Evolutionary conservation across 2,797 vertebrate species (phyloP).

Genomic region (Coracias cyanogaster): DNA sequence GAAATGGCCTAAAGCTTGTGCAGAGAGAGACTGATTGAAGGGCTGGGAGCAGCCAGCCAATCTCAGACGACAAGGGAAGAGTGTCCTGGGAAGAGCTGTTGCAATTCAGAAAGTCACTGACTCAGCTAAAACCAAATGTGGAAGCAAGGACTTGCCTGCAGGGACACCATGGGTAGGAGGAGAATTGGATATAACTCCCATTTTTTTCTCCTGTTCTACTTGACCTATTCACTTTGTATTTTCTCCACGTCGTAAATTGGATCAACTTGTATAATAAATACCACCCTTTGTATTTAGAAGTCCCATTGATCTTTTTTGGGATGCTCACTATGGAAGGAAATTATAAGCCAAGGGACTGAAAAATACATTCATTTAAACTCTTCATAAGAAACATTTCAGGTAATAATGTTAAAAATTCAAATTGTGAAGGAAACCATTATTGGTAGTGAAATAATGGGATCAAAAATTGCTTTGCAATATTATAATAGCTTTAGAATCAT

Average conservation of each 20-base stretch:
- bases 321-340: neutral
- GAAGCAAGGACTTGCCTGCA: neutral
- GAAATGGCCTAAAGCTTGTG: neutral
- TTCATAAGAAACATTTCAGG: neutral
- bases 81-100: neutral
- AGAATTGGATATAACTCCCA: neutral
- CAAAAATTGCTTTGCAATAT: neutral
- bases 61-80: neutral
- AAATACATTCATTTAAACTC: neutral
- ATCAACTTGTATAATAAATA: neutral
- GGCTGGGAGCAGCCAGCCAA: neutral
- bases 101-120: neutral
- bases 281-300: neutral
- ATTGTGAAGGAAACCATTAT: neutral
- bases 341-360: neutral
- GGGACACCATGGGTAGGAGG: neutral
- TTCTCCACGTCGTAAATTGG: neutral
- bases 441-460: neutral
- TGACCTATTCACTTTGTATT: neutral
- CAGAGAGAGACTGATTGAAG: neutral
- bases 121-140: neutral
- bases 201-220: neutral
- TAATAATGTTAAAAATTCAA: neutral
- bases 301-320: neutral
- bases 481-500: neutral